Percentiles rank a stretch among this genome's conserved stretches.
phyloP scores from a whole-genome alignment of 2,888 invertebrate species.

The Tipula confusa region DNA sequence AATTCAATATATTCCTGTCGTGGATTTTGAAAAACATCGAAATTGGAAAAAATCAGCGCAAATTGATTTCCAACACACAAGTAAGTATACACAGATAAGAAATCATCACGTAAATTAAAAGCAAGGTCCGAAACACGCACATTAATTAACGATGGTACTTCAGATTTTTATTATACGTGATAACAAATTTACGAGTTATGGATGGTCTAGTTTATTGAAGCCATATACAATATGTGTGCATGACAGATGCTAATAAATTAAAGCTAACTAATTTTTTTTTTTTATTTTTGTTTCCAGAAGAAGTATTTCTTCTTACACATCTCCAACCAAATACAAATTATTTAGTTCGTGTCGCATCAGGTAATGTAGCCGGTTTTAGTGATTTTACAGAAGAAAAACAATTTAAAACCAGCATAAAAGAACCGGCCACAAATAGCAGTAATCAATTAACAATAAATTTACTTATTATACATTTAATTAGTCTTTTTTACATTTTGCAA shows the following conservation, averaged over 20 bases:
- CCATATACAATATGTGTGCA: not conserved
- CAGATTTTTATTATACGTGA: not conserved
- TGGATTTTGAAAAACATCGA: conserved; percentile 45
- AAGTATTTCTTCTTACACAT: conserved; percentile 51
- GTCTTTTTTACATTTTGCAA: not conserved
- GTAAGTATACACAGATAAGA: not conserved
- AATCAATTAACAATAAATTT: not conserved
- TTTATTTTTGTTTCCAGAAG: conserved; percentile 45
- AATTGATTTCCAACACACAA: conserved; percentile 43
- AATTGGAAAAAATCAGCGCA: conserved; percentile 48
- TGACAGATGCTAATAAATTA: not conserved
- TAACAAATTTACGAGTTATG: not conserved
- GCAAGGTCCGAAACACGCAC: no score
- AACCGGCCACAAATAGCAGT: not conserved
- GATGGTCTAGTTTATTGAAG: not conserved
- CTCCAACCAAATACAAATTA: conserved; percentile 53
- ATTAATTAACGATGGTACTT: not conserved
- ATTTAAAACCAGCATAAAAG: conserved; percentile 41
- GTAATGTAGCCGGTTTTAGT: conserved; percentile 54
- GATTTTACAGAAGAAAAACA: conserved; percentile 46
- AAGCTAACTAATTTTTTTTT: not conserved
- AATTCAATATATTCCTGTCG: conserved; percentile 46
- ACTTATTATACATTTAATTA: not conserved
- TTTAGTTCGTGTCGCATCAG: conserved; percentile 54
- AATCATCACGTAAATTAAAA: no score